A percentile compares a stretch with the other conserved stretches of the same genome.
phyloP scores from a whole-genome alignment of 64 coral and sea anemone species.

The Actinia tenebrosa region DNA sequence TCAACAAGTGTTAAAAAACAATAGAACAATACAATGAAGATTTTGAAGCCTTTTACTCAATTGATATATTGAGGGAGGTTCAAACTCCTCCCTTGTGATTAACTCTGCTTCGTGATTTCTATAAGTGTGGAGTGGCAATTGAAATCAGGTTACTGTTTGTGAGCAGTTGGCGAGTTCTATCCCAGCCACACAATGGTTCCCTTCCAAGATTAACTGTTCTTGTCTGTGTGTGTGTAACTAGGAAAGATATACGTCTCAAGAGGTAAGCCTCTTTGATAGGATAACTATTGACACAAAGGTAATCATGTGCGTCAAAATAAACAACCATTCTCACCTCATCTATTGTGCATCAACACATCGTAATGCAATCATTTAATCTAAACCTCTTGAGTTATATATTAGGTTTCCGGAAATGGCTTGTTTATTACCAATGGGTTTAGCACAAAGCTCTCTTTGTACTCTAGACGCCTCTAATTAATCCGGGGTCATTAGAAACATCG shows the following conservation, averaged over 20 bases:
- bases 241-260: slow-evolving; percentile 6
- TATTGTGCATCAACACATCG: slow-evolving; percentile 5
- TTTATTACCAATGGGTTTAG: slow-evolving; percentile 14
- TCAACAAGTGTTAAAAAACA: not conserved
- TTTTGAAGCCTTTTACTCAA: not conserved
- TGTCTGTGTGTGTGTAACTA: slow-evolving; percentile 10
- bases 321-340: slow-evolving; percentile 16
- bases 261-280: slow-evolving; percentile 1
- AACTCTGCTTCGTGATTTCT: not conserved
- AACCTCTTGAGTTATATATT: slow-evolving; percentile 21
- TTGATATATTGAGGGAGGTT: not conserved
- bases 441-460: slow-evolving; percentile 11
- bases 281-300: slow-evolving; percentile 6
- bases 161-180: not conserved
- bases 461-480: slow-evolving; percentile 11
- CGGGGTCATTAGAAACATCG: not conserved
- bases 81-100: not conserved
- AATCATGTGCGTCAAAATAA: slow-evolving; percentile 11
- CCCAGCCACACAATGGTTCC: not conserved
- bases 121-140: not conserved
- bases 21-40: not conserved
- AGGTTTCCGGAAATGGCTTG: slow-evolving; percentile 24
- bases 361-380: slow-evolving; percentile 16
- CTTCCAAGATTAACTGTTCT: not conserved
- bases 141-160: not conserved